These are phyloP conservation scores for Ips typographus DNA, from an alignment of 1,140 invertebrate species.

Conservation along the genomic window DNA sequence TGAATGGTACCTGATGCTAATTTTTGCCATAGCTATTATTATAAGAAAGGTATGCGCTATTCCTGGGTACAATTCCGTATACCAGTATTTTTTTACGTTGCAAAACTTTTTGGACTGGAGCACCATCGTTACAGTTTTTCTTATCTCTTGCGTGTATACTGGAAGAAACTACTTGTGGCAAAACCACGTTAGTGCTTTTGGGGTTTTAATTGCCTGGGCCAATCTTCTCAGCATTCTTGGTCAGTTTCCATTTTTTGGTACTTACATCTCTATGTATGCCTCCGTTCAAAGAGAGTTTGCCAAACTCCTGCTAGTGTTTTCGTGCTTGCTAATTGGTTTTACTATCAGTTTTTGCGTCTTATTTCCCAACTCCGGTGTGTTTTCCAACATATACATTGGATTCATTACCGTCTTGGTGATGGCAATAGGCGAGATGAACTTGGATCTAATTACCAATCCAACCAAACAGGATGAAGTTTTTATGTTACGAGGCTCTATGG, in stretches of 20 bases:
- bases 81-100: slow-evolving; percentile 74
- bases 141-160: slow-evolving; percentile 75
- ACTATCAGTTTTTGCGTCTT: slow-evolving; percentile 84
- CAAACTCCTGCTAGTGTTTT: slow-evolving; percentile 78
- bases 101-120: slow-evolving; percentile 85
- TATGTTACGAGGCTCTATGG: slow-evolving; percentile 24
- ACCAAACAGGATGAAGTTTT: slow-evolving; percentile 56
- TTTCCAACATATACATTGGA: slow-evolving; percentile 74
- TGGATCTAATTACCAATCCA: slow-evolving; percentile 65
- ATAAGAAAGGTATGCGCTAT: slow-evolving; percentile 74
- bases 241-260: slow-evolving; percentile 78
- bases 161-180: slow-evolving; percentile 78
- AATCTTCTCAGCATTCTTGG: slow-evolving; percentile 85
- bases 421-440: slow-evolving; percentile 83
- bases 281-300: slow-evolving; percentile 81
- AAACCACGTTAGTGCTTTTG: slow-evolving; percentile 77
- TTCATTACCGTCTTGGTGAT: slow-evolving; percentile 81
- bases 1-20: slow-evolving; percentile 74
- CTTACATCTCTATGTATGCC: slow-evolving; percentile 84
- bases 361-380: slow-evolving; percentile 75
- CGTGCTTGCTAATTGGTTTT: slow-evolving; percentile 79
- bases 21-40: slow-evolving; percentile 71
- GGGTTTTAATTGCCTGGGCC: slow-evolving; percentile 79
- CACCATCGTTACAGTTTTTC: slow-evolving; percentile 76
- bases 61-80: slow-evolving; percentile 70